A percentile compares a stretch with the other conserved stretches of the same genome.
Evolutionary conservation across 1,140 invertebrate genomes (phyloP).

Genomic region (Goniozus legneri): DNA sequence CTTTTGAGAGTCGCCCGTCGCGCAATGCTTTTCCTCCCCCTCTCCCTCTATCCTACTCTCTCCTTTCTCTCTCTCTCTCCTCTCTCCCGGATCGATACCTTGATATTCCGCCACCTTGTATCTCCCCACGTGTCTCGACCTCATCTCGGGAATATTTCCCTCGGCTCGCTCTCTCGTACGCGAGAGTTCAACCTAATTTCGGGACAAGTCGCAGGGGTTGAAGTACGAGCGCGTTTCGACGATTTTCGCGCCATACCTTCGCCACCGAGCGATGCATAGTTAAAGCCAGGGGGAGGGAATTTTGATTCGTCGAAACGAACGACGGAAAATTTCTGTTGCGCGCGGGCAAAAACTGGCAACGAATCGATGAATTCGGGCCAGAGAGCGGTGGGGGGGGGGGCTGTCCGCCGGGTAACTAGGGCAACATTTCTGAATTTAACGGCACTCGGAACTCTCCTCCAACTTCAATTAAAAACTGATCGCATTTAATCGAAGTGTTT

Average conservation of each 20-base stretch:
- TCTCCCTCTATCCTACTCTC: no score
- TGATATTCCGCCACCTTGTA: conserved; percentile 26
- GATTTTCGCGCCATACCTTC: no score
- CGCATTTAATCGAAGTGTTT: conserved; percentile 42
- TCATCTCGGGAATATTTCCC: conserved; percentile 26
- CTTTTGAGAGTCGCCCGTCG: conserved; percentile 30
- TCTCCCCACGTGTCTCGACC: conserved; percentile 22
- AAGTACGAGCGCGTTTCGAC: conserved; percentile 32
- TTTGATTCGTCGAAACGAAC: no score
- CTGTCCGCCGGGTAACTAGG: conserved; percentile 29
- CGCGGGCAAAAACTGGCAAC: background rate
- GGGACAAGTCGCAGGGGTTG: no score
- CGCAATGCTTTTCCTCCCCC: conserved; percentile 13
- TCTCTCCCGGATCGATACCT: conserved; percentile 24
- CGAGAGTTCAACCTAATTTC: conserved; percentile 27
- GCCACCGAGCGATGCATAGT: no score
- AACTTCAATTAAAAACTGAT: conserved; percentile 41
- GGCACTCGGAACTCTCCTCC: conserved; percentile 19
- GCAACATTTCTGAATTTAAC: conserved; percentile 34
- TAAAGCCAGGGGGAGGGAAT: no score
- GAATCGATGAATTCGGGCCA: conserved; percentile 27
- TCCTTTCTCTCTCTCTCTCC: no score
- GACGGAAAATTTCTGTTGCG: background rate
- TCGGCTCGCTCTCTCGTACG: conserved; percentile 17
- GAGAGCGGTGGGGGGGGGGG: conserved; percentile 11